Evolutionary conservation across 2,888 invertebrate species (phyloP).

Genomic region (Tetragonula carbonaria): DNA sequence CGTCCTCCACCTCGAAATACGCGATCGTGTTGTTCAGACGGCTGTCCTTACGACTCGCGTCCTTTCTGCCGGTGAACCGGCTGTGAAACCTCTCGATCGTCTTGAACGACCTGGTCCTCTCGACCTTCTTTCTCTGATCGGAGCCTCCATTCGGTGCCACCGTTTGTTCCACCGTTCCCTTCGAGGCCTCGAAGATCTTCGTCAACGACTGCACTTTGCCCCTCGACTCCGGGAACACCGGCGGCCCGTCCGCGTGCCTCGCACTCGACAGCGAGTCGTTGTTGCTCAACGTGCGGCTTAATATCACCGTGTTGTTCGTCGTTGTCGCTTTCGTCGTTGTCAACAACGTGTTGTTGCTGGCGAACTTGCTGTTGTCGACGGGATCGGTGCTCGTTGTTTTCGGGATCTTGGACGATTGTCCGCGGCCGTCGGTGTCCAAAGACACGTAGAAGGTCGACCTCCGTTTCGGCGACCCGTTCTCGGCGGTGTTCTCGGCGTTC

Average conservation of each 20-base stretch:
- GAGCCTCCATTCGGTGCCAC: conserved; percentile 1
- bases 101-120: conserved; percentile 82
- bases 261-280: conserved; percentile 68
- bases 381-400: conserved; percentile 56
- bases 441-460: conserved; percentile 92
- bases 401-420: conserved; percentile 72
- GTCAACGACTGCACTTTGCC: conserved; percentile 82
- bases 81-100: conserved; percentile 82
- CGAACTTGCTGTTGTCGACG: conserved; percentile 85
- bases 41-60: conserved; percentile 67
- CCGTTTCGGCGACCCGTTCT: conserved; percentile 82
- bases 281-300: conserved; percentile 79
- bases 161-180: conserved; percentile 40
- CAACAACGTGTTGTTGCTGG: conserved; percentile 86
- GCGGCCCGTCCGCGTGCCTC: conserved; percentile 38
- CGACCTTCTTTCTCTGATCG: conserved; percentile 79
- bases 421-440: conserved; percentile 83
- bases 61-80: conserved; percentile 79
- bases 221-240: conserved; percentile 65
- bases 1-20: conserved; percentile 70
- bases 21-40: conserved; percentile 75
- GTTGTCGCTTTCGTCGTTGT: conserved; percentile 74
- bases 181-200: conserved; percentile 80
- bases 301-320: conserved; percentile 56
- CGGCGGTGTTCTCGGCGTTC: conserved; percentile 71